Evolutionary conservation across 2,113 vertebrate species (phyloP).

Genomic region (Eudyptes chrysolophus): DNA sequence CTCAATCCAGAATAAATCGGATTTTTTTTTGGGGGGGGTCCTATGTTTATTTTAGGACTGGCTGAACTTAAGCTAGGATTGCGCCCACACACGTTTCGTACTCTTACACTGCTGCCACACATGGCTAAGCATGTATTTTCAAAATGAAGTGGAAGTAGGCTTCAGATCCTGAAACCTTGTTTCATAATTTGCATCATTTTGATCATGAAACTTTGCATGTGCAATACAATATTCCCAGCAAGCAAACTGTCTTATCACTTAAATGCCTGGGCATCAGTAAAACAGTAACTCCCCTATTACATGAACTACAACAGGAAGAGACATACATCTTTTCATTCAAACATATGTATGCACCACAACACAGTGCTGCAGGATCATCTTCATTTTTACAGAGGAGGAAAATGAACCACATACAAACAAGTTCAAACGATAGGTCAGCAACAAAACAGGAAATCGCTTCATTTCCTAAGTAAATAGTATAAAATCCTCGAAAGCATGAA

Average conservation of each 20-base stretch:
- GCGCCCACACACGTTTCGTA: not conserved
- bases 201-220: not conserved
- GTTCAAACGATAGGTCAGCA: not conserved
- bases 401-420: not conserved
- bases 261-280: not conserved
- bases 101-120: not conserved
- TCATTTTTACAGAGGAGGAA: not conserved
- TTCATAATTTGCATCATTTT: not conserved
- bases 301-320: not conserved
- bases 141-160: not conserved
- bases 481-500: not conserved
- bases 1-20: not conserved
- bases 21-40: not conserved
- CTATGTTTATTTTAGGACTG: slow-evolving; percentile 2
- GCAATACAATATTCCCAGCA: not conserved
- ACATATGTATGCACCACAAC: not conserved
- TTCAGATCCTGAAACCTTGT: not conserved
- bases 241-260: not conserved
- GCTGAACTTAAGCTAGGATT: not conserved
- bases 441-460: not conserved
- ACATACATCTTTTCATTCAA: not conserved
- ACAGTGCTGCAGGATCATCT: not conserved
- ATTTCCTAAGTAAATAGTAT: not conserved
- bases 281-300: not conserved
- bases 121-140: not conserved